Percentiles rank a stretch among this genome's conserved stretches.
phyloP scores from a whole-genome alignment of 2,113 vertebrate genomes.

The Petrocephalus microphthalmus region DNA sequence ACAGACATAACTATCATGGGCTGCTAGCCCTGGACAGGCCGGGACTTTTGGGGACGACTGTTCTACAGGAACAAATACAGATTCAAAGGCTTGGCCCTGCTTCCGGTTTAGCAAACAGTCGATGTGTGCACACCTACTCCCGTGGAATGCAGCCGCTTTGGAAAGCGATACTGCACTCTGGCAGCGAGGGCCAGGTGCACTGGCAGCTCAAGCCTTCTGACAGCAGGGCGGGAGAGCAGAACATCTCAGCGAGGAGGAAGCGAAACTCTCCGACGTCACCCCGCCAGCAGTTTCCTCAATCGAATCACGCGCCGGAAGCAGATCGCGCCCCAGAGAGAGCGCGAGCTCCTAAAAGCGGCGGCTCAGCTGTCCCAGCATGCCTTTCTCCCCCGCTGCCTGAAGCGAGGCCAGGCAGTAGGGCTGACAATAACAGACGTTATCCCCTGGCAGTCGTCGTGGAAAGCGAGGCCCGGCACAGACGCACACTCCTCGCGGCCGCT shows the following conservation, averaged over 20 bases:
- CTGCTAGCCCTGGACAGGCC: background rate
- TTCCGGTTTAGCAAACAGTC: background rate
- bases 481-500: background rate
- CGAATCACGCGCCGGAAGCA: conserved; percentile 5
- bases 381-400: background rate
- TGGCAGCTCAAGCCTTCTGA: background rate
- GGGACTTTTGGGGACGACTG: background rate
- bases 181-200: background rate
- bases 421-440: conserved; percentile 2
- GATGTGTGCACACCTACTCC: background rate
- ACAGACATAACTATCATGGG: background rate
- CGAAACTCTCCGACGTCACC: conserved; percentile 13
- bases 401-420: background rate
- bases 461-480: background rate
- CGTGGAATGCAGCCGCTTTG: background rate
- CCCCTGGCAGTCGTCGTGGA: background rate
- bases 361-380: background rate
- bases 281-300: background rate
- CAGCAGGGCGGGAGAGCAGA: background rate
- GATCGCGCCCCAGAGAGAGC: background rate
- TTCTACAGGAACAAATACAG: background rate
- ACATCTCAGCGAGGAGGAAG: background rate
- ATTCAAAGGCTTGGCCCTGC: background rate
- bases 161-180: background rate
- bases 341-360: background rate